A percentile compares a stretch with the other conserved stretches of the same genome.
phyloP scores from a whole-genome alignment of 2,113 vertebrate species.

The Grus americana region DNA sequence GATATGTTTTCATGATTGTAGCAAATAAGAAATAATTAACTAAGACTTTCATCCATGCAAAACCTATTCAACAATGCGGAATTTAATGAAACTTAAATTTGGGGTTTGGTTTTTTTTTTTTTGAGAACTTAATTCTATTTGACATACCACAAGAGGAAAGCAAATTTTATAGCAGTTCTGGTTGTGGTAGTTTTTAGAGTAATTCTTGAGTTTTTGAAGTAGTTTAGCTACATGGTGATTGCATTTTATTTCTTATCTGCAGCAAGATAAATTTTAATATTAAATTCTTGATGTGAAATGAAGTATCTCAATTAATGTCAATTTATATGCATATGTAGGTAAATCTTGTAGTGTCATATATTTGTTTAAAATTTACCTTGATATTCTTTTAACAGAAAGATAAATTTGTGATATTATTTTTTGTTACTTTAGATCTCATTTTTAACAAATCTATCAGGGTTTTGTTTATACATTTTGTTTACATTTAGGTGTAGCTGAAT shows the following conservation, averaged over 20 bases:
- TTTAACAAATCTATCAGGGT: neutral
- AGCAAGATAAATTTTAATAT: neutral
- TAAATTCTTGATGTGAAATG: neutral
- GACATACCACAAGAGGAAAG: neutral
- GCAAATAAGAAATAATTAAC: neutral
- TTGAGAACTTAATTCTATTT: neutral
- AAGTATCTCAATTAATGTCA: neutral
- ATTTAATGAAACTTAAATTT: neutral
- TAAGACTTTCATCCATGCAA: neutral
- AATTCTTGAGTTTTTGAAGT: neutral
- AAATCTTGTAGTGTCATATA: neutral
- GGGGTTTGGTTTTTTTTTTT: no score
- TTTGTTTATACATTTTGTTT: neutral
- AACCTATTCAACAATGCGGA: neutral
- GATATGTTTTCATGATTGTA: neutral
- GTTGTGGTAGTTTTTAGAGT: neutral
- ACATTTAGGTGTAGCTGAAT: conserved; percentile 80
- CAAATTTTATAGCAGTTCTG: neutral
- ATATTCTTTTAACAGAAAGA: neutral
- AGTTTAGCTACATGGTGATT: neutral
- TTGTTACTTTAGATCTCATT: neutral
- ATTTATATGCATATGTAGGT: neutral
- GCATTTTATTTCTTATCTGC: neutral
- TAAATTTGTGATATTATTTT: neutral
- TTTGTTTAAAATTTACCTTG: neutral